phyloP scores from a whole-genome alignment of 2,888 invertebrate species.

The Alsophila aescularia region DNA sequence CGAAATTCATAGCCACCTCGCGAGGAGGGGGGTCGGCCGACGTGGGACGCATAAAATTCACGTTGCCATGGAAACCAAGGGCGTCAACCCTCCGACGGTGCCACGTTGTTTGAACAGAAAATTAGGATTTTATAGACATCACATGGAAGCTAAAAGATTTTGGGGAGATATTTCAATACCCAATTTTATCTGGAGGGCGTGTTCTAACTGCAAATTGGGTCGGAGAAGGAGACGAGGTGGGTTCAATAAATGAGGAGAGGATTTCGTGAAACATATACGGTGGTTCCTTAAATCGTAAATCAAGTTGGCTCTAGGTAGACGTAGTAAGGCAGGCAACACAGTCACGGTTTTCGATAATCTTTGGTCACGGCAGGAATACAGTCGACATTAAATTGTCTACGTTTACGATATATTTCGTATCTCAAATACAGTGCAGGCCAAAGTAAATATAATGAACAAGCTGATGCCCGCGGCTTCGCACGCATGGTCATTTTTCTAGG shows the following conservation, averaged over 20 bases:
- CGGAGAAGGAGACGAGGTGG: background rate
- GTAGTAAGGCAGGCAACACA: background rate
- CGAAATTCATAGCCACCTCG: conserved; percentile 48
- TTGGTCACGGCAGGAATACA: too few relatives aligned
- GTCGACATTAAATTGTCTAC: too few relatives aligned
- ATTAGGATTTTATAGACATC: conserved; percentile 44
- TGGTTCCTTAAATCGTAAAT: conserved; percentile 3
- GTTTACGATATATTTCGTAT: too few relatives aligned
- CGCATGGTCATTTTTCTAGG: too few relatives aligned
- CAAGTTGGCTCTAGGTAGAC: conserved; percentile 6
- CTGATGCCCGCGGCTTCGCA: too few relatives aligned
- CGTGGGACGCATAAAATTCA: conserved; percentile 73
- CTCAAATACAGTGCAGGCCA: too few relatives aligned
- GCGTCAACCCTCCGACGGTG: conserved; percentile 67
- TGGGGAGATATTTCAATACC: conserved; percentile 17
- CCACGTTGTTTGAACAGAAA: conserved; percentile 47
- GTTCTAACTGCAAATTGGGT: conserved; percentile 1
- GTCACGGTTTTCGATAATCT: too few relatives aligned
- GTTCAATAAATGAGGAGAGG: conserved; percentile 2
- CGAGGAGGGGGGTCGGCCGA: conserved; percentile 50
- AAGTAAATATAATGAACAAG: too few relatives aligned
- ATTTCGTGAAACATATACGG: conserved; percentile 1
- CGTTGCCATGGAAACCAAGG: conserved; percentile 73
- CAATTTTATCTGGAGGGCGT: conserved; percentile 17
- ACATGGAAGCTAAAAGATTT: conserved; percentile 25